Base-by-base conservation (phyloP, 2,797 vertebrate genomes). In the Diplodus puntazzo region DNA sequence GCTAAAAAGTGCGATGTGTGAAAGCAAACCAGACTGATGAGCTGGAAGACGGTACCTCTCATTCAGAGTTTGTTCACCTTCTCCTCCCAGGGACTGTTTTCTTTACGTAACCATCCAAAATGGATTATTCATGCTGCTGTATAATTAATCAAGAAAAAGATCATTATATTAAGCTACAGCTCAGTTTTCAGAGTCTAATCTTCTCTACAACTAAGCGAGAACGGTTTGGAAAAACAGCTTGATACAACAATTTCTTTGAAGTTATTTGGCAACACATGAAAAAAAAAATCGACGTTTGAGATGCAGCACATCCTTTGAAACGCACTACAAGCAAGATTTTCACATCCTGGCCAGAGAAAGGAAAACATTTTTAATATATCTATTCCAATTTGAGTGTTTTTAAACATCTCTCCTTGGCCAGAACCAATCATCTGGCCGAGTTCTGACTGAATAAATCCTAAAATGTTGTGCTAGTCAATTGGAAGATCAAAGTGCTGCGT, bases 401-500 rank as follows among this genome's bases (percentile, higher is more conserved):
- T 27, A 27, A 60, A 61, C 68, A 61, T 69, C 58, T 80, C 21
- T 49, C 69, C n/a, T 73, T 48, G 64, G 69, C 55, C 68, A 57
- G 55, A 69, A 65, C 76, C 43, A 67, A 64, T 79, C 67, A 58
- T 67, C 45, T 73, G 0, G 13, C 77, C 5, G 63, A 77, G 84
- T 77, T 89, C 73, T 66, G 50, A 79, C 65, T 85, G 81, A 89
- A 85, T 80, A 64, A 75, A 82, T 76, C 75, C 70, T 60, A 50
- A 79, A 67, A 82, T 70, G 76, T 75, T 71, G 71, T 63, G 67
- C 57, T 81, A 48, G 61, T 87, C 83, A 81, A 86, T 87, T 25
- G 6, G 63, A 63, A 75, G 85, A 88, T 90, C 79, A 87, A 85
- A 90, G 83, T 61, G 73, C 50, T 61, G 69, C n/a, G 14, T 49